Percentiles rank a stretch among this genome's conserved stretches.
Conservation (phyloP, 2,888 invertebrate species). For the Orgyia antiqua region DNA sequence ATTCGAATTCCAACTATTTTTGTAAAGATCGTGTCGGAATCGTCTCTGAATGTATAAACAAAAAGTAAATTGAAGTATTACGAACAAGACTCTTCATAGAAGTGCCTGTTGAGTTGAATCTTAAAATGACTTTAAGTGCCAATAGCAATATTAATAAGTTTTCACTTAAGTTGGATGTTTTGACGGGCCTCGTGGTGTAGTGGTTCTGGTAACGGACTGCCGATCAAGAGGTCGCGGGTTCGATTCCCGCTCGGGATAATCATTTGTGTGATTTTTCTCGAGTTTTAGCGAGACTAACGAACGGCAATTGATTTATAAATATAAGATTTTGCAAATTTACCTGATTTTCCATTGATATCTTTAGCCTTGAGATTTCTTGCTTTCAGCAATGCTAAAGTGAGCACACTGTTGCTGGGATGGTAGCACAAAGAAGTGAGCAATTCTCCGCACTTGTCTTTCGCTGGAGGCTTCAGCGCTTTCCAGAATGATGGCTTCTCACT, state of each 20-base stretch:
- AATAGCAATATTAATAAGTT: not conserved
- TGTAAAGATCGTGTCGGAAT: not conserved
- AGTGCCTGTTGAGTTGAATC: constrained; percentile 4
- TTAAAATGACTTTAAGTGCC: not conserved
- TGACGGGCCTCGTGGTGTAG: no score
- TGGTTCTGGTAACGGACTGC: no score
- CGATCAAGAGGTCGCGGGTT: no score
- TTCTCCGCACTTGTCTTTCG: constrained; percentile 95
- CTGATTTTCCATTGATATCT: constrained; percentile 96
- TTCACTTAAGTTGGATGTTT: no score
- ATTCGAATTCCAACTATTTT: no score
- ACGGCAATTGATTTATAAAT: no score
- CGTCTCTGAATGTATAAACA: not conserved
- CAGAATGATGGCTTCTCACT: constrained; percentile 96
- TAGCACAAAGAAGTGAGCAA: constrained; percentile 95
- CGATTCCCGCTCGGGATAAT: no score
- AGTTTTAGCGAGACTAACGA: no score
- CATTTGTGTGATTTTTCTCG: no score
- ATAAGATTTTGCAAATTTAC: no score
- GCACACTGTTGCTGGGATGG: constrained; percentile 95
- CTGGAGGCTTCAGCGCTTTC: constrained; percentile 94
- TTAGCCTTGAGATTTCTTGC: constrained; percentile 97
- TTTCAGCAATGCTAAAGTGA: constrained; percentile 93
- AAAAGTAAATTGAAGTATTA: not conserved
- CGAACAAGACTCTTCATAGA: not conserved